Conservation (phyloP, 2,113 vertebrate genomes). For the Hypocryptadius cinnamomeus region DNA sequence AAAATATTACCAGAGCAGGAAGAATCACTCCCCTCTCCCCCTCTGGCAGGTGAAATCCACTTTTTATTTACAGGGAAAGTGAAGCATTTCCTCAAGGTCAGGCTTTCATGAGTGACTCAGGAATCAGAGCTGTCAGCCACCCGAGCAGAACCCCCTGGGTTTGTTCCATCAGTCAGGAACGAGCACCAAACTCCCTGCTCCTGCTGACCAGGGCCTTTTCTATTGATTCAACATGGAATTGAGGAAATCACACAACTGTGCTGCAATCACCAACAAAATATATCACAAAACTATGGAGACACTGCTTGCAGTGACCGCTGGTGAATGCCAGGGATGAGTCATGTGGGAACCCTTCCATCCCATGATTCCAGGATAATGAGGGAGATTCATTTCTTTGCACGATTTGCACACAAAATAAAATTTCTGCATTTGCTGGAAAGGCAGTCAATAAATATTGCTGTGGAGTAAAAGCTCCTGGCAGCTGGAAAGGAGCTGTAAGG, state of each 20-base stretch:
- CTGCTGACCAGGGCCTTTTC: neutral
- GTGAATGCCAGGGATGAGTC: neutral
- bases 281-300: neutral
- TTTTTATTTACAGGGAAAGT: neutral
- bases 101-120: neutral
- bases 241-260: neutral
- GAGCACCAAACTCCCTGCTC: neutral
- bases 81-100: neutral
- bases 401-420: neutral
- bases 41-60: neutral
- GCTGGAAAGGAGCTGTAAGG: neutral
- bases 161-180: neutral
- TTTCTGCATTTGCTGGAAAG: neutral
- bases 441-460: neutral
- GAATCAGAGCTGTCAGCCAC: neutral
- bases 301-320: rapidly evolving
- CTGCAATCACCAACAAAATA: neutral
- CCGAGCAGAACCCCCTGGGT: neutral
- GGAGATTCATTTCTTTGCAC: neutral
- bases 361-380: neutral
- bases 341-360: neutral
- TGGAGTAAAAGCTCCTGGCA: neutral
- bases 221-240: neutral
- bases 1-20: neutral
- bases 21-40: neutral